Percentiles rank a stretch among this genome's conserved stretches.
These are phyloP conservation scores for Masticophis lateralis DNA, from an alignment of 2,797 vertebrate species.

Conservation along the genomic window DNA sequence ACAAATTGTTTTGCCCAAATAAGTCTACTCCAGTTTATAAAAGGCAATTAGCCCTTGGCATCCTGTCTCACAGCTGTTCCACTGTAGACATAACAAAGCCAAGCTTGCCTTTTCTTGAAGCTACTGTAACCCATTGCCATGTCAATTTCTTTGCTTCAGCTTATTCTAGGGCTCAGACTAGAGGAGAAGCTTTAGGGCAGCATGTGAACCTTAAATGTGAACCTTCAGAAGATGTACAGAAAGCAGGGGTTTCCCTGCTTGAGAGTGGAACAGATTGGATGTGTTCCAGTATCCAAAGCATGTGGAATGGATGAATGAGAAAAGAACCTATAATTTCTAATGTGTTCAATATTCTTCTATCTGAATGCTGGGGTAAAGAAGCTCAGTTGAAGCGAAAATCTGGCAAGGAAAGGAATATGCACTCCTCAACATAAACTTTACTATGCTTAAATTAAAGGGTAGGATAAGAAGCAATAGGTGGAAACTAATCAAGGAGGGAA, in stretches of 20 bases:
- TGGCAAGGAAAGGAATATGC: neutral
- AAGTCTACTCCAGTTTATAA: neutral
- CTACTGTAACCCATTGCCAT: neutral
- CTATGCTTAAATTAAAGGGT: neutral
- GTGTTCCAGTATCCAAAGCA: neutral
- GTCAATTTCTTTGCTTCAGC: neutral
- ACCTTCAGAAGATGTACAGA: neutral
- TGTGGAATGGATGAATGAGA: neutral
- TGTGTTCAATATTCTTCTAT: neutral
- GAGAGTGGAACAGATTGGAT: neutral
- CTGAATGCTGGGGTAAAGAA: neutral
- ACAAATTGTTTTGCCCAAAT: slow-evolving; percentile 10
- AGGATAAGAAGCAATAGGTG: too few species aligned
- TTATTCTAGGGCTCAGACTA: too few species aligned
- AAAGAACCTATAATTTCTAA: neutral
- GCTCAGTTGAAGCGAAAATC: neutral
- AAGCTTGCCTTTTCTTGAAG: neutral
- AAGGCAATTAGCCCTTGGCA: slow-evolving; percentile 23
- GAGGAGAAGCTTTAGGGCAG: neutral
- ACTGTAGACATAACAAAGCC: slow-evolving; percentile 2
- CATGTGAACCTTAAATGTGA: neutral
- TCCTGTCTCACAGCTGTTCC: neutral
- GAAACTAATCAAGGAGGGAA: too few species aligned
- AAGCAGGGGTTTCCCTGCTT: neutral
- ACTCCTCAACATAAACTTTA: neutral